Base-by-base conservation (phyloP, 2,888 invertebrate species). In the Anodontia alba region DNA sequence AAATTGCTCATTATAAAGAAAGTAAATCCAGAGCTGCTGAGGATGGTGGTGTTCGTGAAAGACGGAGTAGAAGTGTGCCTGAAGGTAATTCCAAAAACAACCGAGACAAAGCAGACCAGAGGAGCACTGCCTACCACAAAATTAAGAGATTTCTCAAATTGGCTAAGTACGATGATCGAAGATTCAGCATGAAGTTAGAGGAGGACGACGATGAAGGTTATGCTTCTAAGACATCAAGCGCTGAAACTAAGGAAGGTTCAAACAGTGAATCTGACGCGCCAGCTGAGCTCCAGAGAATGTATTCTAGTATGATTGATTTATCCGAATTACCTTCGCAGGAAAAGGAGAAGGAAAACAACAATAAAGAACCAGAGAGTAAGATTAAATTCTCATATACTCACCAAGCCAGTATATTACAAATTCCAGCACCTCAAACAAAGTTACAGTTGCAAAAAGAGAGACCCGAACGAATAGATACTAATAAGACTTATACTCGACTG, bases 171-270 rank as follows among this genome's bases (percentile, higher is more conserved):
- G 84, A 76, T 43, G 62, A 77, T 57, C 71, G 70, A 17, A 36
- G 51, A 23, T 51, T 36, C 2, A 31, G 62, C 15, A n/a, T 20
- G 15, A 82, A 80, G 62, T 33, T 66, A 17, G 83, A 79, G 29
- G 83, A 86, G 15, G 83, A 83, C 0, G 86, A 83, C 29, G 86
- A 86, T 51, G 86, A 86, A 76, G 86, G 86, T 15, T 86, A 86
- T 76, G 74, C 81, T 5, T 86, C 86, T 12, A 86, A 86, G 73
- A 83, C 86, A 23, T 83, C 83, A 1, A 86, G 86, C 73, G 86
- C 86, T 29, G 86, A 86, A 42, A 66, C 71, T n/a, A 79, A 79
- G 57, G 69, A 77, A 29, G n/a, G n/a, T n/a, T n/a, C n/a, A n/a
- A 75, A 54, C 49, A 76, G 67, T 49, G 85, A 86, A n/a, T 73